Conservation (phyloP, 2,888 invertebrate genomes). For the Bhutanitis thaidina region DNA sequence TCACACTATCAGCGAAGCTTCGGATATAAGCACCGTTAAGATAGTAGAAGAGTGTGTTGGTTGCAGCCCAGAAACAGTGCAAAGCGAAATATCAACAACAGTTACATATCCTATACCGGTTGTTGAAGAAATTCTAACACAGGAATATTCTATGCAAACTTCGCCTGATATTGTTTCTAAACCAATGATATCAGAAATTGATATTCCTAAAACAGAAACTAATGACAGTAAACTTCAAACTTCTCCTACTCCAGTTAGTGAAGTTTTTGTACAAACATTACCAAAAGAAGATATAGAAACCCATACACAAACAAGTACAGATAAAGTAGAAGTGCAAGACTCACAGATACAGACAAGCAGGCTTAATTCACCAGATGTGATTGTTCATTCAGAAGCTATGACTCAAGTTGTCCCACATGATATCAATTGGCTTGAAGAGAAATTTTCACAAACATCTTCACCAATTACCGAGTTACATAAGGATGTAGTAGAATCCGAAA, state of each 20-base stretch:
- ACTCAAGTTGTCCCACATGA: conserved; percentile 75
- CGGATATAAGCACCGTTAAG: conserved; percentile 81
- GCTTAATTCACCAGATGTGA: conserved; percentile 52
- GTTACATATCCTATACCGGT: conserved; percentile 80
- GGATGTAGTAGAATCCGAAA: conserved; percentile 33
- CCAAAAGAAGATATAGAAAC: conserved; percentile 66
- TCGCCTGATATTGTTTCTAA: conserved; percentile 69
- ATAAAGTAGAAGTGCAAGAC: conserved; percentile 58
- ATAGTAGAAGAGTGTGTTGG: conserved; percentile 83
- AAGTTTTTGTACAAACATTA: conserved; percentile 82
- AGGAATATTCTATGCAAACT: conserved; percentile 80
- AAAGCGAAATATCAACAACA: conserved; percentile 73
- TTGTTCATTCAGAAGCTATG: conserved; percentile 69
- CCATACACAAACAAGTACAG: conserved; percentile 61
- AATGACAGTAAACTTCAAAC: conserved; percentile 74
- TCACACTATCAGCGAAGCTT: conserved; percentile 78
- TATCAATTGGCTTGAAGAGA: conserved; percentile 58
- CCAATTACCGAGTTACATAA: conserved; percentile 28
- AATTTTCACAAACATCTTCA: conserved; percentile 72
- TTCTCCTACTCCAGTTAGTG: conserved; percentile 68
- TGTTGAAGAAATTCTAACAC: conserved; percentile 77
- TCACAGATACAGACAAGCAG: conserved; percentile 67
- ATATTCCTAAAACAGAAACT: conserved; percentile 46
- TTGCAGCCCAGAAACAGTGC: conserved; percentile 66
- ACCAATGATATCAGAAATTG: conserved; percentile 46